Conservation (phyloP, 1,140 invertebrate species). For the Arion vulgaris region DNA sequence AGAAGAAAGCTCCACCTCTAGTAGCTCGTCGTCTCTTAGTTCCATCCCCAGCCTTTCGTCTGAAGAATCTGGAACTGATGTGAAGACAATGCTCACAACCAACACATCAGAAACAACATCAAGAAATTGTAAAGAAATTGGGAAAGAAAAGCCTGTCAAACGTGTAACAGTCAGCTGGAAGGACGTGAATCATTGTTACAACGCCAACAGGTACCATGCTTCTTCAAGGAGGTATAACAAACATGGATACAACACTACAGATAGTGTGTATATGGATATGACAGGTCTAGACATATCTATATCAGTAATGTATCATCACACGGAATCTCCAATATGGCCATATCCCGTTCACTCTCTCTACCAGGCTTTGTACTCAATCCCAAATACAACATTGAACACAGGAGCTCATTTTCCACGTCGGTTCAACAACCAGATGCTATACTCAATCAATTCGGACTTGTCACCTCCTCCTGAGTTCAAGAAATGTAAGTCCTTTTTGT, state of each 20-base stretch:
- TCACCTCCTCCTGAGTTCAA: conserved; percentile 64
- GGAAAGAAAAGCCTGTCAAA: not conserved
- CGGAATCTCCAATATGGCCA: conserved; percentile 41
- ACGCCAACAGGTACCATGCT: conserved; percentile 53
- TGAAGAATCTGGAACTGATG: not conserved
- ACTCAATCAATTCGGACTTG: conserved; percentile 51
- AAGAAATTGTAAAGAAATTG: not conserved
- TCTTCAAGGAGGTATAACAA: conserved; percentile 36
- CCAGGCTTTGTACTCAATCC: conserved; percentile 29
- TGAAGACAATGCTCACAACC: not conserved
- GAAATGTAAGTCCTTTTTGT: conserved; percentile 61
- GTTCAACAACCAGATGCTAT: conserved; percentile 56
- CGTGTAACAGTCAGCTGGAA: conserved; percentile 34
- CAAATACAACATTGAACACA: not conserved
- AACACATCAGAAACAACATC: not conserved
- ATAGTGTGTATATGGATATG: conserved; percentile 68
- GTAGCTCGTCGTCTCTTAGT: conserved; percentile 1
- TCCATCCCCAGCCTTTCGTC: not conserved
- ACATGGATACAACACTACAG: conserved; percentile 38
- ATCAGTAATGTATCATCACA: conserved; percentile 66
- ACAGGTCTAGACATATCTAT: conserved; percentile 67
- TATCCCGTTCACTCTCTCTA: conserved; percentile 36
- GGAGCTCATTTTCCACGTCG: conserved; percentile 38
- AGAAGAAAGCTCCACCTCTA: not conserved
- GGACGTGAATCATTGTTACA: conserved; percentile 50